phyloP scores from a whole-genome alignment of 1,140 invertebrate species.

The Sitobion miscanthi region DNA sequence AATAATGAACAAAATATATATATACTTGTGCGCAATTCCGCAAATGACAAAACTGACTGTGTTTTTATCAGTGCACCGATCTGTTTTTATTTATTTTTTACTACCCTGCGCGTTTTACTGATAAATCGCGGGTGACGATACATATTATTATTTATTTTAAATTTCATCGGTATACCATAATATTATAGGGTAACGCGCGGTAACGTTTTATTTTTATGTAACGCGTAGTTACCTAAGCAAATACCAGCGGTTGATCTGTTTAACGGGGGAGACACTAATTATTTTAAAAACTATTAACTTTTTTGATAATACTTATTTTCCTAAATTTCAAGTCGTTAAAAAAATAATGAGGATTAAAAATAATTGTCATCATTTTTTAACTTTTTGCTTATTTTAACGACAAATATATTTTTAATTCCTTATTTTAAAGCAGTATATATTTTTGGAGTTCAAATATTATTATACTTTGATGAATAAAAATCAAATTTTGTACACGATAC shows the following conservation, averaged over 20 bases:
- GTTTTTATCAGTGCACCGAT: constrained; percentile 14
- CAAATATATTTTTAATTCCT: no score
- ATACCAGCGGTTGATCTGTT: not conserved
- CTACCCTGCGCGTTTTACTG: not conserved
- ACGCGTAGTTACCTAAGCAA: not conserved
- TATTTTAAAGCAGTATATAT: no score
- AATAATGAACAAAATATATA: constrained; percentile 49
- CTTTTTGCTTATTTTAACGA: no score
- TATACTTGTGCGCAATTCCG: constrained; percentile 23
- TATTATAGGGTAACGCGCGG: not conserved
- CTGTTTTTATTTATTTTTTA: constrained; percentile 34
- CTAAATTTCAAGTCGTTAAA: no score
- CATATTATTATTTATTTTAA: not conserved
- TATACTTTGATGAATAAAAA: no score
- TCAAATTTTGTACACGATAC: no score
- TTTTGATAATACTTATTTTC: no score
- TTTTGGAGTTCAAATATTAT: no score
- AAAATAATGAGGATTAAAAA: no score
- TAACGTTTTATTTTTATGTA: not conserved
- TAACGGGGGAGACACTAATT: no score
- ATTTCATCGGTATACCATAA: not conserved
- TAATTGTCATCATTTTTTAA: no score
- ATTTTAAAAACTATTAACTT: no score
- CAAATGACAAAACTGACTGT: constrained; percentile 29
- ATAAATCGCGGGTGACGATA: not conserved